These are phyloP conservation scores for Agrochola lychnidis DNA, from an alignment of 2,888 invertebrate genomes.

Conservation along the genomic window DNA sequence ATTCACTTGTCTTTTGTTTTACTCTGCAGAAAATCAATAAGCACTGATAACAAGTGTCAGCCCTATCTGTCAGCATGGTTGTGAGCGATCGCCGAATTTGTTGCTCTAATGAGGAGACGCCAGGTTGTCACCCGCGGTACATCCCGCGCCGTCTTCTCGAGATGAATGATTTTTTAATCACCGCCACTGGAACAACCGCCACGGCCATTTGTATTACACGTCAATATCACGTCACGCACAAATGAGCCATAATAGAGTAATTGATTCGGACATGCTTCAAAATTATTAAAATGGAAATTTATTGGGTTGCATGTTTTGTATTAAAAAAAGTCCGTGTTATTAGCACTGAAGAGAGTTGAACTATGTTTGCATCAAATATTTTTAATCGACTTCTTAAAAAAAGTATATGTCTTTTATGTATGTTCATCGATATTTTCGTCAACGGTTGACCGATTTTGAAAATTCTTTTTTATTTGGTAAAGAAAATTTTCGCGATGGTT, in stretches of 20 bases:
- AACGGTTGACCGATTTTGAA: no score
- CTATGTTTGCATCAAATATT: background rate
- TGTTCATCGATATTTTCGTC: no score
- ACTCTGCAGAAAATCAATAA: conserved; percentile 10
- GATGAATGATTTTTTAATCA: conserved; percentile 61
- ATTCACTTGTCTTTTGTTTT: background rate
- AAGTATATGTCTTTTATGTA: no score
- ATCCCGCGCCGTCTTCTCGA: conserved; percentile 34
- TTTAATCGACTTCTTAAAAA: no score
- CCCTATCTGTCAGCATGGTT: conserved; percentile 23
- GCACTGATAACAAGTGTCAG: conserved; percentile 11
- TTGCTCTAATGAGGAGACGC: conserved; percentile 67
- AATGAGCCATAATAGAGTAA: conserved; percentile 9
- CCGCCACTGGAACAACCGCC: conserved; percentile 28
- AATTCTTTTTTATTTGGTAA: no score
- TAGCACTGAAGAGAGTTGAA: background rate
- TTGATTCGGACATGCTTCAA: background rate
- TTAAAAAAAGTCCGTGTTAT: background rate
- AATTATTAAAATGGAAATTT: background rate
- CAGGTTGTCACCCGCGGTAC: conserved; percentile 58
- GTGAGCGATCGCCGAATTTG: conserved; percentile 70
- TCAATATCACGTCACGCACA: conserved; percentile 16
- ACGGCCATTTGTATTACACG: conserved; percentile 38
- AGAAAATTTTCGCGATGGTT: no score
- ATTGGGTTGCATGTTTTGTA: background rate